A percentile compares a stretch with the other conserved stretches of the same genome.
Conservation (phyloP, 1,140 invertebrate species). For the Bombyx mandarina region DNA sequence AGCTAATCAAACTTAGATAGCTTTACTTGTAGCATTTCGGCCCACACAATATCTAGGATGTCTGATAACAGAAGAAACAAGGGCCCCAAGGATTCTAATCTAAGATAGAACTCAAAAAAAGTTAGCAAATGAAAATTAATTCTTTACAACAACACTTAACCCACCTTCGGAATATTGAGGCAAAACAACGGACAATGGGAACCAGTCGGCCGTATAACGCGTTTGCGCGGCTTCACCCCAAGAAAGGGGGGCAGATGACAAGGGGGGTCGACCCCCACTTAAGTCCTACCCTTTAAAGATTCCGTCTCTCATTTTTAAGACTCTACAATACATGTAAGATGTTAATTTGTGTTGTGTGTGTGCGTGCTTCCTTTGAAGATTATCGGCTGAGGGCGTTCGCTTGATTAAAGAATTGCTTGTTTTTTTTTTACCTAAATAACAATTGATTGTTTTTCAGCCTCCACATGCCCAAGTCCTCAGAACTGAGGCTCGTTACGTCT, state of each 20-base stretch:
- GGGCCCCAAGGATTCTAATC: background rate
- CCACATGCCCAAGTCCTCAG: too few species aligned
- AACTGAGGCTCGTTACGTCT: too few species aligned
- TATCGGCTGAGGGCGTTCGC: background rate
- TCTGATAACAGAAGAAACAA: too few species aligned
- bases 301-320: constrained; percentile 70
- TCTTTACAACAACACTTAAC: constrained; percentile 52
- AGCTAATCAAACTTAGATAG: too few species aligned
- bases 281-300: constrained; percentile 69
- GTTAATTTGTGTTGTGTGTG: too few species aligned
- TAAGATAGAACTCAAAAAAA: constrained; percentile 1
- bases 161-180: constrained; percentile 60
- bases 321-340: constrained; percentile 51
- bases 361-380: constrained; percentile 7
- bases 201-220: constrained; percentile 51
- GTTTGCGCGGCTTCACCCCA: constrained; percentile 40
- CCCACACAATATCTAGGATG: too few species aligned
- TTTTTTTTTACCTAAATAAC: too few species aligned
- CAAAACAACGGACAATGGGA: constrained; percentile 61
- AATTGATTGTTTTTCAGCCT: too few species aligned
- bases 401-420: too few species aligned
- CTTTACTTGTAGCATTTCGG: too few species aligned
- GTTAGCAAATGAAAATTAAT: constrained; percentile 24
- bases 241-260: constrained; percentile 24
- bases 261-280: constrained; percentile 41